Base-by-base conservation (phyloP, 2,113 vertebrate genomes). In the Terrapene triunguis region DNA sequence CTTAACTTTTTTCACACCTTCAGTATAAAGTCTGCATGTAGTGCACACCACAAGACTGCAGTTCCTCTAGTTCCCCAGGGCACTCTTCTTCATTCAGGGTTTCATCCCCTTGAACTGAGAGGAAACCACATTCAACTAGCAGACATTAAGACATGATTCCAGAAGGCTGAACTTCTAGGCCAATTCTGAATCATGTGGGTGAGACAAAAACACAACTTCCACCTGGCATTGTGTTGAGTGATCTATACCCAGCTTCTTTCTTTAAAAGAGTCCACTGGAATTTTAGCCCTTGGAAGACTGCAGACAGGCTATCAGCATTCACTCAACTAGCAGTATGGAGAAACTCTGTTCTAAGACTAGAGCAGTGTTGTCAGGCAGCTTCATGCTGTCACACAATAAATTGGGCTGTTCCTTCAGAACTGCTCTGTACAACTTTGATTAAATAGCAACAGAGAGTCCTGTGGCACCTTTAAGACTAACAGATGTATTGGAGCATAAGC, bases 171-270 rank as follows among this genome's bases (percentile, higher is more conserved):
- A 1, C 6, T 1, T 42, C 65, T 85, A 22, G 4, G 35, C 88
- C 38, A 22, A 32, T 91, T 54, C 44, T 29, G 55, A 44, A 25
- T 16, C 3, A 7, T 27, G 53, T 83, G 48, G 29, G 2, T 29
- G 48, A 78, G n/a, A 80, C 17, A 0, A 12, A 62, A 16, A 62
- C 25, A 8, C 82, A 85, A 25, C 19, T 24, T 82, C 84, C 12
- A 21, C 69, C 42, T 94, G 65, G 17, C 74, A 92, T 47, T 47
- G 38, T 69, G 80, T 80, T 17, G 57, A n/a, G n/a, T 51, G 32
- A 1, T 0, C 0, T 78, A 25, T 89, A 42, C 54, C 21, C 5
- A 16, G 21, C 21, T 19, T 38, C 3, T 24, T 22, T 42, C 35
- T 42, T 42, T 24, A 42, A 21, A 74, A 74, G 69, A 19, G 10